A percentile compares a stretch with the other conserved stretches of the same genome.
These are phyloP conservation scores for Gymnothorax javanicus DNA, from an alignment of 2,797 vertebrate species.

Conservation along the genomic window DNA sequence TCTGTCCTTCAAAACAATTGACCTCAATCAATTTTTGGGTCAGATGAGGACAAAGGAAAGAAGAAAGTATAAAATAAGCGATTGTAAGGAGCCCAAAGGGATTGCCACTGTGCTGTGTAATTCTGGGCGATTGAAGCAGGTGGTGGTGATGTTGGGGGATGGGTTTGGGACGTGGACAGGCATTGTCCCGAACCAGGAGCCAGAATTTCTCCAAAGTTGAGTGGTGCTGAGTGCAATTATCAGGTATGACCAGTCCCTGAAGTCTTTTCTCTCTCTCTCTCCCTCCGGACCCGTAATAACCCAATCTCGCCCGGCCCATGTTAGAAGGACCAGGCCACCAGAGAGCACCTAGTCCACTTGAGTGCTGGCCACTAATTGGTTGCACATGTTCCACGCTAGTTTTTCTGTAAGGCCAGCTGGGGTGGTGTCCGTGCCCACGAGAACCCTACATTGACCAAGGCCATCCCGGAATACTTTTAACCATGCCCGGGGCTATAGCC, in stretches of 20 bases:
- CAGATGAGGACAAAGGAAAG: too few species aligned
- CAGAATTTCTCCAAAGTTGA: background rate
- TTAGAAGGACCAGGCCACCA: slow-evolving; percentile 10
- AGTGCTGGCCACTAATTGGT: background rate
- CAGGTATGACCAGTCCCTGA: slow-evolving; percentile 34
- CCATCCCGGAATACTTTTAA: background rate
- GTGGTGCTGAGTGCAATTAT: slow-evolving; percentile 33
- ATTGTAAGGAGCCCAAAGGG: background rate
- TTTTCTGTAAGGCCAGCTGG: background rate
- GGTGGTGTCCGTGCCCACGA: background rate
- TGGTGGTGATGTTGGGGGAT: background rate
- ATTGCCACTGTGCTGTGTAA: background rate
- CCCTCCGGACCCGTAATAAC: slow-evolving; percentile 20
- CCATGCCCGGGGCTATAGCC: background rate
- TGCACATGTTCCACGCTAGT: background rate
- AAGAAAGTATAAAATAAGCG: too few species aligned
- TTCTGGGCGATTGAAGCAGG: slow-evolving; percentile 18
- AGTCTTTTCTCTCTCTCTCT: slow-evolving; percentile 25
- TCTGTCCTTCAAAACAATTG: too few species aligned
- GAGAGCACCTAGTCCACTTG: slow-evolving; percentile 10
- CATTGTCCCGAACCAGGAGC: background rate
- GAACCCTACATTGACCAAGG: background rate
- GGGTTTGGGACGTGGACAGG: background rate
- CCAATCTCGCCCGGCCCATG: slow-evolving; percentile 13
- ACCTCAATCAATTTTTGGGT: too few species aligned